phyloP scores from a whole-genome alignment of 1,140 invertebrate species.

The Heterodera carotae region DNA sequence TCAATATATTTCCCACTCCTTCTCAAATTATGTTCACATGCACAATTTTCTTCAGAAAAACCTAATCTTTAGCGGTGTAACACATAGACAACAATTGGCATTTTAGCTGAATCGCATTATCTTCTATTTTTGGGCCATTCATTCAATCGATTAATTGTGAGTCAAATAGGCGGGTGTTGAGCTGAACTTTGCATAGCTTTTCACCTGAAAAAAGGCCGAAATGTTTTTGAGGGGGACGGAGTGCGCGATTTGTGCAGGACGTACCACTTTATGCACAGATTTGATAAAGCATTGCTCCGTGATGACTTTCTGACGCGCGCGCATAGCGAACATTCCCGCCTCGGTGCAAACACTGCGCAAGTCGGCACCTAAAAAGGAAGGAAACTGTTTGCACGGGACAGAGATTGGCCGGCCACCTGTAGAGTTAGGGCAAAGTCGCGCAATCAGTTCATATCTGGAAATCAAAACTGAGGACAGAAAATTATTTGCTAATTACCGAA shows the following conservation, averaged over 20 bases:
- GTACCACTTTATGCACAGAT: slow-evolving; percentile 95
- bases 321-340: slow-evolving; percentile 98
- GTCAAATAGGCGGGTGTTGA: slow-evolving; percentile 99
- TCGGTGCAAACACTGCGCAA: slow-evolving; percentile 95
- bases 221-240: no score
- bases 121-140: no score
- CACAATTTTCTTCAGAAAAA: no score
- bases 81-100: no score
- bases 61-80: no score
- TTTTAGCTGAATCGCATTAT: no score
- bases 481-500: slow-evolving; percentile 70
- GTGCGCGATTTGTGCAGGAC: no score
- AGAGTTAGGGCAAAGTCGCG: slow-evolving; percentile 93
- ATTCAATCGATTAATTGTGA: slow-evolving; percentile 80
- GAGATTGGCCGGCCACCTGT: slow-evolving; percentile 71
- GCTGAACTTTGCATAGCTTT: slow-evolving; percentile 98
- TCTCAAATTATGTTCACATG: no score
- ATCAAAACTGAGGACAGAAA: background rate
- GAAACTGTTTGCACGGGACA: no score
- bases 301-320: slow-evolving; percentile 94
- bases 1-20: no score
- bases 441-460: slow-evolving; percentile 81
- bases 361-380: slow-evolving; percentile 80
- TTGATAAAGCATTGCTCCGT: slow-evolving; percentile 99
- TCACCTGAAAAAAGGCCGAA: slow-evolving; percentile 69